Percentiles rank a stretch among this genome's conserved stretches.
Conservation (phyloP, 2,888 invertebrate genomes). For the Panzeria rudis region DNA sequence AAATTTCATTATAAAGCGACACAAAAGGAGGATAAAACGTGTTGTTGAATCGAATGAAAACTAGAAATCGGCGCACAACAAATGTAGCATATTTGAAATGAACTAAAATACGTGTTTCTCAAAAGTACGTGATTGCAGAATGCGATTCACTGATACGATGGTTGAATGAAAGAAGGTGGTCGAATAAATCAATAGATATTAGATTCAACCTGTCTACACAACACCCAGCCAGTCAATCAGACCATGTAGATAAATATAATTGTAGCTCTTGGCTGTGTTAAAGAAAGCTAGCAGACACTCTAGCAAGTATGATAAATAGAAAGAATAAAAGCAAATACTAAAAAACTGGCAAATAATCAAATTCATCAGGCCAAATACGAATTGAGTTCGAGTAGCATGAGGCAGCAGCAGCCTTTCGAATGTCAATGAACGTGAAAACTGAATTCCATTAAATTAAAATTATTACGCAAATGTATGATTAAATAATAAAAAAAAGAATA, state of each 20-base stretch:
- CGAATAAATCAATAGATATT: constrained; percentile 15
- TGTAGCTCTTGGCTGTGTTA: not conserved
- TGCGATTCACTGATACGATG: not conserved
- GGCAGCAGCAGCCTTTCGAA: constrained; percentile 21
- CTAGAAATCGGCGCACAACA: not conserved
- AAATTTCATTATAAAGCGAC: constrained; percentile 13
- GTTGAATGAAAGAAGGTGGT: not conserved
- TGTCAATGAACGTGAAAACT: constrained; percentile 66
- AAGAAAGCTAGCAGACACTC: constrained; percentile 5
- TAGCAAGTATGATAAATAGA: not conserved
- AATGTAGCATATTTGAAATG: constrained; percentile 12
- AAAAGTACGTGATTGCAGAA: constrained; percentile 33
- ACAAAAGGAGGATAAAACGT: not conserved
- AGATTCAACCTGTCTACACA: not conserved
- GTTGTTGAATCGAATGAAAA: not conserved
- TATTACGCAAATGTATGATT: constrained; percentile 45
- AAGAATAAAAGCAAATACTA: not conserved
- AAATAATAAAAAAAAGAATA: constrained; percentile 8
- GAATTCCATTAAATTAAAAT: constrained; percentile 48
- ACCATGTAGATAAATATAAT: constrained; percentile 1
- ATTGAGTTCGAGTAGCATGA: constrained; percentile 6
- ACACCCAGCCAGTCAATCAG: not conserved
- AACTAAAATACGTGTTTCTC: constrained; percentile 24
- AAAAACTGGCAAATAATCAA: not conserved
- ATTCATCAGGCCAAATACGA: constrained; percentile 11